Base-by-base conservation (phyloP, 2,888 invertebrate species). In the Cryptocheilus praepositus region DNA sequence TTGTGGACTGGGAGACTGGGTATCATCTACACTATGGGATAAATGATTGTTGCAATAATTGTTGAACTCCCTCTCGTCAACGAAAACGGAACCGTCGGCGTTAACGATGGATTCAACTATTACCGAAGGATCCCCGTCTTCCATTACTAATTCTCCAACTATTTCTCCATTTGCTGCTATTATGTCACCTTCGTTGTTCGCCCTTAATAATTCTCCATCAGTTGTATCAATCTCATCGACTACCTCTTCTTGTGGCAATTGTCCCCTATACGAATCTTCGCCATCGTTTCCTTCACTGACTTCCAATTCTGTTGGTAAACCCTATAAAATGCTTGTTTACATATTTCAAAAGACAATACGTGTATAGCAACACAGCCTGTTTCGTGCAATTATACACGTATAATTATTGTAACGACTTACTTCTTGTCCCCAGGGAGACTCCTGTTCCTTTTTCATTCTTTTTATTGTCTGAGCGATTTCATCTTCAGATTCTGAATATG, bases 101-200 rank as follows among this genome's bases (percentile, higher is more conserved):
- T 87, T 86, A 2, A 85, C 87, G 16, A 87, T 85, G 3, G 87
- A 86, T 64, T 87, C 87, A 4, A 87, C 86, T 56, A 87, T 87
- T 15, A 87, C 87, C 3, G 87, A 87, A 4, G 87, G 87, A 74
- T 87, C 87, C 0, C 83, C 83, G 56, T 85, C 84, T 69, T 87
- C 85, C 85, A 87, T 86, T 15, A 86, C 86, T n/a, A 87, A 66
- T 66, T 87, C 87, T 2, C 85, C 82, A 0, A 87, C 87, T 58
- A 87, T 86, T 75, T 86, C 86, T 7, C 86, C 84, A 25, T 83
- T 84, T 0, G 85, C 71, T 2, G 81, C 77, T 67, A 86, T 85
- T 57, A 87, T 83, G 57, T 85, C 79, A 3, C 82, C 80, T 5
- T 81, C 82, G 53, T 78, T 79, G 58, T 80, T 81, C 4, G 82